Evolutionary conservation across 1,140 invertebrate species (phyloP).

Genomic region (Aporrectodea caliginosa): DNA sequence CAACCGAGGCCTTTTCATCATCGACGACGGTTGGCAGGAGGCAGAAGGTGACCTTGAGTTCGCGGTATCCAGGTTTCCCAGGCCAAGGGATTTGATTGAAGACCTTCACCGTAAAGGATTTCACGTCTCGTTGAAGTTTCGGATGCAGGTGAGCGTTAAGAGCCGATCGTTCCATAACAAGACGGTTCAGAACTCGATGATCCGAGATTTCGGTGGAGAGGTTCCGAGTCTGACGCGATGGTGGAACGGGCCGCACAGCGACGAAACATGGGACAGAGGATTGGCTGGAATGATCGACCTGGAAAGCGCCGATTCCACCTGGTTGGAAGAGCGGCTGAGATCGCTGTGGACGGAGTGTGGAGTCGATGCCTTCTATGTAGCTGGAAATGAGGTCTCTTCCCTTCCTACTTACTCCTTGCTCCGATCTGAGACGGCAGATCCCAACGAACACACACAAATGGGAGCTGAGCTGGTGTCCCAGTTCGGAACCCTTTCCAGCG

Average conservation of each 20-base stretch:
- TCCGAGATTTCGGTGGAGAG: slow-evolving; percentile 21
- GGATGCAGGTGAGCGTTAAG: slow-evolving; percentile 78
- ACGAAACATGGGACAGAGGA: slow-evolving; percentile 63
- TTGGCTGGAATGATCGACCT: slow-evolving; percentile 60
- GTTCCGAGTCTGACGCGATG: slow-evolving; percentile 27
- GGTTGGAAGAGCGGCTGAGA: slow-evolving; percentile 63
- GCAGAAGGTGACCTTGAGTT: slow-evolving; percentile 77
- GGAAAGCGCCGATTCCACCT: slow-evolving; percentile 66
- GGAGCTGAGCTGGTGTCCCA: slow-evolving; percentile 62
- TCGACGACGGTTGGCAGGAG: slow-evolving; percentile 83
- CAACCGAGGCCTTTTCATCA: slow-evolving; percentile 71
- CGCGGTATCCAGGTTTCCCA: slow-evolving; percentile 66
- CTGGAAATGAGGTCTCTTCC: slow-evolving; percentile 63
- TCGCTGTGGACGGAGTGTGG: slow-evolving; percentile 59
- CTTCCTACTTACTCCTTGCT: slow-evolving; percentile 24
- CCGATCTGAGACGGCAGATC: slow-evolving; percentile 9
- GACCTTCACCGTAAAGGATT: slow-evolving; percentile 66
- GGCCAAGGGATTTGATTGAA: slow-evolving; percentile 62
- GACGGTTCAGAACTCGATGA: slow-evolving; percentile 16
- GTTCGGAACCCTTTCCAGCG: slow-evolving; percentile 36
- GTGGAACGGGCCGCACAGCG: slow-evolving; percentile 48
- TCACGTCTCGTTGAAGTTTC: slow-evolving; percentile 76
- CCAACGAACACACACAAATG: slow-evolving; percentile 18
- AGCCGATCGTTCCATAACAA: slow-evolving; percentile 63
- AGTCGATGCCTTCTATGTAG: slow-evolving; percentile 83